Base-by-base conservation (phyloP, 2,797 vertebrate genomes). In the Sebastes cheni region DNA sequence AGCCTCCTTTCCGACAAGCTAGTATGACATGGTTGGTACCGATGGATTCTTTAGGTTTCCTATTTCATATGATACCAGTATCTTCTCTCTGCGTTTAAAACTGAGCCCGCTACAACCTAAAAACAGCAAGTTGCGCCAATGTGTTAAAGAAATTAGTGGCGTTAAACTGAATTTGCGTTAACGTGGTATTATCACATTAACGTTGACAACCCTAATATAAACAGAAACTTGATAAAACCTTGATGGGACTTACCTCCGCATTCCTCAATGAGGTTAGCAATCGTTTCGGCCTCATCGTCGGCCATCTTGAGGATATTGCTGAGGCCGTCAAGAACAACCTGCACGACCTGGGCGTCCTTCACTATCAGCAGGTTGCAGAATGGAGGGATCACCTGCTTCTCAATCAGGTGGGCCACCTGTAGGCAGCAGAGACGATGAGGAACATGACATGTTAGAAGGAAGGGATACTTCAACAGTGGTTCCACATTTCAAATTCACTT, bases 281-380 rank as follows among this genome's bases (percentile, higher is more conserved):
- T 98, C 62, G 96, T 98, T 95, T 99, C 99, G 0, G 98, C 97
- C 91, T 99, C 98, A 16, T 99, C 98, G 77, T 99, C 98, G 12
- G 98, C 98, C 99, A 99, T 99, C 95, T 99, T 99, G 82, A 99
- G 97, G 94, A 99, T 99, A 96, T 99, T 99, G 96, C 98, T 99
- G 93, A 99, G 96, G 81, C 99, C 99, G 59, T 99, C 99, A 39
- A 99, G 96, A 76, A 99, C 99, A 46, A 99, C 99, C 91, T 99
- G 99, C 81, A 99, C 98, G 66, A 99, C 99, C 87, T 99, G 98
- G 56, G 98, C 97, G 32, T 99, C 99, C 95, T 99, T 99, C 93
- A 99, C 99, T 34, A 95, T 98, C 91, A 99, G 96, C 94, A 99
- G 96, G 89, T 98, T 99, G 95, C 99, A 99, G 94, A 99, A 99